A percentile compares a stretch with the other conserved stretches of the same genome.
Conservation (phyloP, 2,113 vertebrate species). For the Carassius carassius region DNA sequence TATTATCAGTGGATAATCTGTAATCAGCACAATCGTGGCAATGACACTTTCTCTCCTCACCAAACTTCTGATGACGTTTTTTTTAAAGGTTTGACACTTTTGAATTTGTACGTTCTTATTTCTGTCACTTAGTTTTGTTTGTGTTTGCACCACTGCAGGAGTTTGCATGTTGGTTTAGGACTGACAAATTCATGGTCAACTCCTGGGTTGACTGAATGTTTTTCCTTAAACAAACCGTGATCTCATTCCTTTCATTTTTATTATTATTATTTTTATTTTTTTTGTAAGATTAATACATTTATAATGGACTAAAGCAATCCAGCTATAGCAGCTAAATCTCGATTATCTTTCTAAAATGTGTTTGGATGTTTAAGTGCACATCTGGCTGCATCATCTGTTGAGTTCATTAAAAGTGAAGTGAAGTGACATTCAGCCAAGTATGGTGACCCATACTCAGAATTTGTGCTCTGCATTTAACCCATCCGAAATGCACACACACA, state of each 20-base stretch:
- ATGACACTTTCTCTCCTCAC: neutral
- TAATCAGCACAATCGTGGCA: neutral
- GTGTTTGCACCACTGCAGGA: neutral
- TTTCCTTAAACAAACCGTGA: neutral
- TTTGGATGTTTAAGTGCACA: slow-evolving; percentile 23
- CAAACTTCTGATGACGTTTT: neutral
- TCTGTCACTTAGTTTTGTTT: slow-evolving; percentile 6
- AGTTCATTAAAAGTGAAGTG: slow-evolving; percentile 26
- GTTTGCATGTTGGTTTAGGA: slow-evolving; percentile 35
- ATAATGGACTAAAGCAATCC: neutral
- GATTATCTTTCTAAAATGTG: neutral
- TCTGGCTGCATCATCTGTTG: slow-evolving; percentile 47
- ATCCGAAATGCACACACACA: too few species aligned
- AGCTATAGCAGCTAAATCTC: slow-evolving; percentile 27
- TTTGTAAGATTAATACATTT: neutral
- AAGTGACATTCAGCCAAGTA: too few species aligned
- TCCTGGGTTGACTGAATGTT: neutral
- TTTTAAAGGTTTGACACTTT: neutral
- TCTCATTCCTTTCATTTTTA: neutral
- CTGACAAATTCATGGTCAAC: neutral
- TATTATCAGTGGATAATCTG: neutral
- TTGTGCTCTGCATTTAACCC: too few species aligned
- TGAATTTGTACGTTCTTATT: slow-evolving; percentile 5
- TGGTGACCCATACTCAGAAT: too few species aligned
- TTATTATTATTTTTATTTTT: neutral